Percentiles rank a stretch among this genome's conserved stretches.
phyloP scores from a whole-genome alignment of 2,113 vertebrate genomes.

The Phrynosoma blainvillii region DNA sequence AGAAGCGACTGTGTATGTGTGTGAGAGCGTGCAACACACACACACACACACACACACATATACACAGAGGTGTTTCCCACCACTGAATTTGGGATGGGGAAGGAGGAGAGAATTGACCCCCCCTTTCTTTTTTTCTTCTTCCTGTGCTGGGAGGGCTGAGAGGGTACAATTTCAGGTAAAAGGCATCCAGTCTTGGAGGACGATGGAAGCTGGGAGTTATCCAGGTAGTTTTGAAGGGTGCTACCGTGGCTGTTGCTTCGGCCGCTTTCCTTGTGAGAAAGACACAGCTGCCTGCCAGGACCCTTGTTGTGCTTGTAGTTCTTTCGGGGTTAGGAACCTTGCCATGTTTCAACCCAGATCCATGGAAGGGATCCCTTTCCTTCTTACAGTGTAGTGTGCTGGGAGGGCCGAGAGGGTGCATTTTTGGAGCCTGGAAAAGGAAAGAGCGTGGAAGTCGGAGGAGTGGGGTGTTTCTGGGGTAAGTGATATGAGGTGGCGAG shows the following conservation, averaged over 20 bases:
- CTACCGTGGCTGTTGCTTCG: too few relatives aligned
- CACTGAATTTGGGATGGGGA: not conserved
- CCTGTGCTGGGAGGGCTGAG: too few relatives aligned
- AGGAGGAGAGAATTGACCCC: not conserved
- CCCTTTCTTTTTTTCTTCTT: not conserved
- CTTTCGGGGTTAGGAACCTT: slow-evolving; percentile 51
- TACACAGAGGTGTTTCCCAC: slow-evolving; percentile 32
- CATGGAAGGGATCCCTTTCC: slow-evolving; percentile 57
- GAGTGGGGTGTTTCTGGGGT: not conserved
- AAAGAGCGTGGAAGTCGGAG: not conserved
- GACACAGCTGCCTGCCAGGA: slow-evolving; percentile 53
- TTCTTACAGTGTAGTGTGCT: slow-evolving; percentile 43
- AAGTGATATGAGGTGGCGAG: not conserved
- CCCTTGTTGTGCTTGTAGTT: slow-evolving; percentile 60
- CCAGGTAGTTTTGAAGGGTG: slow-evolving; percentile 65
- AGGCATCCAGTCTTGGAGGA: slow-evolving; percentile 57
- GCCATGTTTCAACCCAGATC: slow-evolving; percentile 68
- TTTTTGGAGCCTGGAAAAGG: slow-evolving; percentile 23
- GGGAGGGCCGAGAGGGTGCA: slow-evolving; percentile 26
- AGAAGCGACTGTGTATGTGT: not conserved
- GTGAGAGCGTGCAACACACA: not conserved
- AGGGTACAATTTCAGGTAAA: too few relatives aligned
- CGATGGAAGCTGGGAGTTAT: slow-evolving; percentile 66
- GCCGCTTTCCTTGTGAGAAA: slow-evolving; percentile 61
- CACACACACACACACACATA: not conserved